phyloP scores from a whole-genome alignment of 2,113 vertebrate species.

The Poeciliopsis prolifica region DNA sequence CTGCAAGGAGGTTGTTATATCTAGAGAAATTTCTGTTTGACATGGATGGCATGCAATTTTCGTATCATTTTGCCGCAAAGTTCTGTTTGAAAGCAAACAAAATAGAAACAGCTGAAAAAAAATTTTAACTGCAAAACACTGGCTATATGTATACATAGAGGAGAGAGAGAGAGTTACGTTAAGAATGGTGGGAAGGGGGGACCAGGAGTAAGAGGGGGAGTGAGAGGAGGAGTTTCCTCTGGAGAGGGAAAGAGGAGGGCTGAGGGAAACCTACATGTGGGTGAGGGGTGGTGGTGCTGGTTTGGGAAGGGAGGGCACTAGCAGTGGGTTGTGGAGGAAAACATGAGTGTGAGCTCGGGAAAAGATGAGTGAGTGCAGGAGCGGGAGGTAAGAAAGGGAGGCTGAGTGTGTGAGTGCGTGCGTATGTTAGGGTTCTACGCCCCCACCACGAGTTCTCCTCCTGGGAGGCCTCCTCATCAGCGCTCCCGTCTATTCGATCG shows the following conservation, averaged over 20 bases:
- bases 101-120: not conserved
- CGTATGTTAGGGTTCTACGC: conserved; percentile 29
- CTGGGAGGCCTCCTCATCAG: conserved; percentile 79
- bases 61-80: conserved; percentile 16
- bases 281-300: conserved; percentile 25
- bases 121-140: conserved; percentile 18
- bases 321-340: conserved; percentile 54
- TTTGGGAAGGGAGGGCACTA: not conserved
- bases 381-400: conserved; percentile 44
- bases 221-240: conserved; percentile 40
- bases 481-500: conserved; percentile 72
- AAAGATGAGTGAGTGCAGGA: conserved; percentile 55
- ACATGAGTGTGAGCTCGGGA: conserved; percentile 64
- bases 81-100: conserved; percentile 5
- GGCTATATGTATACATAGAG: not conserved
- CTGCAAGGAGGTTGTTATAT: not conserved
- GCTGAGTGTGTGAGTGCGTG: conserved; percentile 14
- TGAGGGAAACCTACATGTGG: conserved; percentile 62
- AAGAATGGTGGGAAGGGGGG: conserved; percentile 35
- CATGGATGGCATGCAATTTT: conserved; percentile 5
- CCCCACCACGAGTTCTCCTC: conserved; percentile 74
- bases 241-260: conserved; percentile 53
- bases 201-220: conserved; percentile 29
- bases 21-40: conserved; percentile 1
- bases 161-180: conserved; percentile 10